These are phyloP conservation scores for Oryzias melastigma DNA, from an alignment of 2,113 vertebrate genomes.

Conservation along the genomic window DNA sequence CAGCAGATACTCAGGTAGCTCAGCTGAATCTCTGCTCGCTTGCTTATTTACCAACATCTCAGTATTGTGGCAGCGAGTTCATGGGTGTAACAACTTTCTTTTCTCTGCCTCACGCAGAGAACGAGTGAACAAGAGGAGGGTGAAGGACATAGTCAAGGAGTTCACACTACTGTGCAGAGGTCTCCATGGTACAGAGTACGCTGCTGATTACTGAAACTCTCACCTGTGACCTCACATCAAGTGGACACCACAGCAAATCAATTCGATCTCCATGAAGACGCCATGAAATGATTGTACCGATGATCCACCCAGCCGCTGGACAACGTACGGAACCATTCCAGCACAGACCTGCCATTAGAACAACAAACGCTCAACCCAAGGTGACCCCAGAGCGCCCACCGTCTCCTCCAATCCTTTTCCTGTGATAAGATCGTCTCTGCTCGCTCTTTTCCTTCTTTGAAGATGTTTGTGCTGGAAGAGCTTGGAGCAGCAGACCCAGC, in stretches of 20 bases:
- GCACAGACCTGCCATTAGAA: constrained; percentile 43
- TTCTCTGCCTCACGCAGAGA: constrained; percentile 79
- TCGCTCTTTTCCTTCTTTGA: constrained; percentile 27
- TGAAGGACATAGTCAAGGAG: constrained; percentile 98
- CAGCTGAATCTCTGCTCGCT: background rate
- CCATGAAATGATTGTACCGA: constrained; percentile 62
- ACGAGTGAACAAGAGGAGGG: constrained; percentile 94
- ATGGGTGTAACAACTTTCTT: background rate
- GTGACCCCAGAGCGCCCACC: constrained; percentile 37
- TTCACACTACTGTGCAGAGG: constrained; percentile 96
- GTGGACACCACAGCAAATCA: constrained; percentile 51
- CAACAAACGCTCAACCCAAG: constrained; percentile 29
- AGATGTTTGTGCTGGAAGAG: constrained; percentile 39
- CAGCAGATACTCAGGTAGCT: constrained; percentile 94
- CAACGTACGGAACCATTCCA: constrained; percentile 51
- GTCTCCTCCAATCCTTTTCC: constrained; percentile 20
- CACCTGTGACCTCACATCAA: constrained; percentile 54
- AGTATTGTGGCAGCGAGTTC: too few species aligned
- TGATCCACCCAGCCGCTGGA: constrained; percentile 35
- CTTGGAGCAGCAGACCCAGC: constrained; percentile 60
- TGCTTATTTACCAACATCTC: background rate
- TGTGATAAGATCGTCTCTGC: constrained; percentile 17
- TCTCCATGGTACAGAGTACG: constrained; percentile 97
- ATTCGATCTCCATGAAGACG: constrained; percentile 45
- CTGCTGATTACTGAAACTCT: constrained; percentile 91